phyloP scores from a whole-genome alignment of 2,797 vertebrate species.

The Platyrinchus mystaceus region DNA sequence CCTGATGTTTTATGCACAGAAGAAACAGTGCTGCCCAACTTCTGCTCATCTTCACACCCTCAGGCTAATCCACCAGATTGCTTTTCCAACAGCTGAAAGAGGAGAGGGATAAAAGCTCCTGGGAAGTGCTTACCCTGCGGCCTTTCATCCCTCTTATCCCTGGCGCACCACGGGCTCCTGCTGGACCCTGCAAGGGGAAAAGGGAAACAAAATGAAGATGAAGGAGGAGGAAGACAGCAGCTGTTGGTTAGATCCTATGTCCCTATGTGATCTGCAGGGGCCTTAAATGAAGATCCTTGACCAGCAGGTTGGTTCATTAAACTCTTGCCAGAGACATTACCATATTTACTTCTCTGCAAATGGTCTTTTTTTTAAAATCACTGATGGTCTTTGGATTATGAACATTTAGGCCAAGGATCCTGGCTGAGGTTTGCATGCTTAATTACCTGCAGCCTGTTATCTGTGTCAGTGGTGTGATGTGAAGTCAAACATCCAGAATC shows the following conservation, averaged over 20 bases:
- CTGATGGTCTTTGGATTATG: not conserved
- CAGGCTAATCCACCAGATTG: not conserved
- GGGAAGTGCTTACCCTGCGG: conserved; percentile 78
- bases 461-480: conserved; percentile 18
- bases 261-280: not conserved
- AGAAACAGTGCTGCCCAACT: not conserved
- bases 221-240: not conserved
- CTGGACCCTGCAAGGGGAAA: conserved; percentile 81
- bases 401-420: not conserved
- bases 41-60: not conserved
- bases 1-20: not conserved
- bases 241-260: not conserved
- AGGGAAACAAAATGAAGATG: not conserved
- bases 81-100: not conserved
- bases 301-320: not conserved
- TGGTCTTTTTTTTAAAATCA: not conserved
- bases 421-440: conserved; percentile 4
- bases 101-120: not conserved
- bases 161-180: conserved; percentile 79
- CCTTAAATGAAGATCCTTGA: not conserved
- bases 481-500: not conserved
- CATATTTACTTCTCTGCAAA: not conserved
- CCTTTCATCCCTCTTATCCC: conserved; percentile 89
- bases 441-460: conserved; percentile 33
- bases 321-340: not conserved